These are phyloP conservation scores for Dasypogon diadema DNA, from an alignment of 2,888 invertebrate genomes.

Conservation along the genomic window DNA sequence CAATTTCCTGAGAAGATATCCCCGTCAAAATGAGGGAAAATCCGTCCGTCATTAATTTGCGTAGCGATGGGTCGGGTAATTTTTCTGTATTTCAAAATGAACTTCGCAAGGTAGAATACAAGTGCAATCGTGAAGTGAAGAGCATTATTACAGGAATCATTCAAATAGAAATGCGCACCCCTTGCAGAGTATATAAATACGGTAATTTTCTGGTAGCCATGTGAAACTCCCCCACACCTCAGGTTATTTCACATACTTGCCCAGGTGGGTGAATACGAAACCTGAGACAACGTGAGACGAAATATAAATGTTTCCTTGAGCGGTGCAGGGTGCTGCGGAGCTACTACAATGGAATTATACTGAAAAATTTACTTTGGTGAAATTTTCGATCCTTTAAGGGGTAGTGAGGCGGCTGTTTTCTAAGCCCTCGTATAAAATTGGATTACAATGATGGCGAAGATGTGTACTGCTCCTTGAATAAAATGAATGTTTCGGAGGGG, in stretches of 20 bases:
- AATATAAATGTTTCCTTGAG: slow-evolving; percentile 27
- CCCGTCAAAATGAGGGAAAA: not conserved
- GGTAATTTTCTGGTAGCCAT: slow-evolving; percentile 28
- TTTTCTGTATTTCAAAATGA: slow-evolving; percentile 13
- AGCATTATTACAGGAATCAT: slow-evolving; percentile 8
- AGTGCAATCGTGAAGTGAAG: slow-evolving; percentile 23
- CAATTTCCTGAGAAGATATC: not conserved
- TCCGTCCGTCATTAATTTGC: slow-evolving; percentile 10
- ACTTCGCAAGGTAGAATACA: not conserved
- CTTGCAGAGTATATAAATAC: slow-evolving; percentile 40
- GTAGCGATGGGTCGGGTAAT: not conserved
- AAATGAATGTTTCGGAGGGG: slow-evolving; percentile 14
- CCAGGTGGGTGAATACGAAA: slow-evolving; percentile 31
- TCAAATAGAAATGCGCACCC: slow-evolving; percentile 22
- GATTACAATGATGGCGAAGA: slow-evolving; percentile 49
- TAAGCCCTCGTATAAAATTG: slow-evolving; percentile 42
- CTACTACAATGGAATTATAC: slow-evolving; percentile 36
- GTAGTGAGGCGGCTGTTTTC: slow-evolving; percentile 35
- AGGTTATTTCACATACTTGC: slow-evolving; percentile 5
- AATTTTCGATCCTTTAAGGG: slow-evolving; percentile 38
- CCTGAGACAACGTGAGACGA: slow-evolving; percentile 48
- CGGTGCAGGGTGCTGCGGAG: not conserved
- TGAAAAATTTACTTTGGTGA: slow-evolving; percentile 43
- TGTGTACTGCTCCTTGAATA: slow-evolving; percentile 22
- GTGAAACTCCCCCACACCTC: slow-evolving; percentile 7